phyloP scores from a whole-genome alignment of 2,113 vertebrate genomes.

The Bucco capensis region DNA sequence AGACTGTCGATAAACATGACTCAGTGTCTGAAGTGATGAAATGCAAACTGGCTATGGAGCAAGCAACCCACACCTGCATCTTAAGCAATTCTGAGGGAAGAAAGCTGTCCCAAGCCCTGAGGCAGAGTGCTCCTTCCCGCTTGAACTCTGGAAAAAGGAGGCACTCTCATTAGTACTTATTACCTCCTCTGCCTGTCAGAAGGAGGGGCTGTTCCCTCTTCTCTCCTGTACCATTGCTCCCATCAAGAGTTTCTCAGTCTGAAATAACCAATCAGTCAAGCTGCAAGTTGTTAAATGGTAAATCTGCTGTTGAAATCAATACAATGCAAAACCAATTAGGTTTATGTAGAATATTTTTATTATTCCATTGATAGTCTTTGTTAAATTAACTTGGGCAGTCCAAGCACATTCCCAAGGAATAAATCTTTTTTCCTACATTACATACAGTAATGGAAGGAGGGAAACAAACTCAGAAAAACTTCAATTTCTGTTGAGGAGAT shows the following conservation, averaged over 20 bases:
- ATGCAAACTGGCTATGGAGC: not conserved
- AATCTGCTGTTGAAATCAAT: conserved; percentile 16
- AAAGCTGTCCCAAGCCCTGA: not conserved
- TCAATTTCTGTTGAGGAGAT: not conserved
- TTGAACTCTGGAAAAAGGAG: not conserved
- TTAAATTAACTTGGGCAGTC: conserved; percentile 56
- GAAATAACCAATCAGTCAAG: not conserved
- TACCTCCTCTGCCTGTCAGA: not conserved
- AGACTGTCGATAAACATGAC: not conserved
- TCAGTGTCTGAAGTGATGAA: not conserved
- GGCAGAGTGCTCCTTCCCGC: not conserved
- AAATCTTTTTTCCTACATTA: not conserved
- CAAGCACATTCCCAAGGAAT: not conserved
- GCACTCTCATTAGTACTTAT: not conserved
- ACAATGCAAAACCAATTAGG: not conserved
- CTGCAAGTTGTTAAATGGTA: not conserved
- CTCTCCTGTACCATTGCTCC: rapidly evolving
- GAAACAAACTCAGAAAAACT: not conserved
- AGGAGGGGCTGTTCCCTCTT: not conserved
- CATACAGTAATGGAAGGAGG: not conserved
- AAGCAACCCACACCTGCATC: rapidly evolving
- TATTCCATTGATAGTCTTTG: conserved; percentile 23
- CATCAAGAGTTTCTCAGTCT: not conserved
- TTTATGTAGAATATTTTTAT: conserved; percentile 54
- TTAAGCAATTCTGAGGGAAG: not conserved